phyloP scores from a whole-genome alignment of 2,113 vertebrate genomes.

The Pholis gunnellus region DNA sequence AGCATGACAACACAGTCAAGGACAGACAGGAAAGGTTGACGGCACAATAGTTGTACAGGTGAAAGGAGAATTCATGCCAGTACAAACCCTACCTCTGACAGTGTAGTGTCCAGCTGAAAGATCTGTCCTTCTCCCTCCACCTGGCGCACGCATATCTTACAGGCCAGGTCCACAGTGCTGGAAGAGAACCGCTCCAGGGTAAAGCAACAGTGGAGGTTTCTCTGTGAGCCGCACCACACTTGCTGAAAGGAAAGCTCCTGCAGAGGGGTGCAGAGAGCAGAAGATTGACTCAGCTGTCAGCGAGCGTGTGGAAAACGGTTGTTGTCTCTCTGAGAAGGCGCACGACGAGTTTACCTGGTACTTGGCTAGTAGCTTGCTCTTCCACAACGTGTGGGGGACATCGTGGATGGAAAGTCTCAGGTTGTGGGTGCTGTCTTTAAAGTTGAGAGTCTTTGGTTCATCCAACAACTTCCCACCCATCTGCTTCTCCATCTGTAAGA shows the following conservation, averaged over 20 bases:
- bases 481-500: conserved; percentile 95
- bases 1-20: background rate
- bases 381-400: conserved; percentile 94
- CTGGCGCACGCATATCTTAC: conserved; percentile 97
- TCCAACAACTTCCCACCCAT: conserved; percentile 97
- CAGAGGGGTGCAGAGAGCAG: background rate
- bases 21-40: background rate
- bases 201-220: conserved; percentile 95
- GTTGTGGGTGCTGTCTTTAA: conserved; percentile 98
- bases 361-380: conserved; percentile 96
- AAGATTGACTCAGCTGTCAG: background rate
- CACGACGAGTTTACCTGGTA: conserved; percentile 88
- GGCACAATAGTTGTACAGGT: background rate
- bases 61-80: background rate
- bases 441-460: conserved; percentile 96
- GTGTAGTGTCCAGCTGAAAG: conserved; percentile 93
- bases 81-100: conserved; percentile 88
- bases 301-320: background rate
- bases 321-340: background rate
- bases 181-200: conserved; percentile 92
- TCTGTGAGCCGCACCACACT: conserved; percentile 94
- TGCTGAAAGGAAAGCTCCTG: conserved; percentile 97
- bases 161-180: conserved; percentile 89
- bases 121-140: conserved; percentile 99
- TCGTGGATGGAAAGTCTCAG: conserved; percentile 96